Percentiles rank a stretch among this genome's conserved stretches.
These are phyloP conservation scores for Oreotrochilus melanogaster DNA, from an alignment of 2,113 vertebrate genomes.

Conservation along the genomic window DNA sequence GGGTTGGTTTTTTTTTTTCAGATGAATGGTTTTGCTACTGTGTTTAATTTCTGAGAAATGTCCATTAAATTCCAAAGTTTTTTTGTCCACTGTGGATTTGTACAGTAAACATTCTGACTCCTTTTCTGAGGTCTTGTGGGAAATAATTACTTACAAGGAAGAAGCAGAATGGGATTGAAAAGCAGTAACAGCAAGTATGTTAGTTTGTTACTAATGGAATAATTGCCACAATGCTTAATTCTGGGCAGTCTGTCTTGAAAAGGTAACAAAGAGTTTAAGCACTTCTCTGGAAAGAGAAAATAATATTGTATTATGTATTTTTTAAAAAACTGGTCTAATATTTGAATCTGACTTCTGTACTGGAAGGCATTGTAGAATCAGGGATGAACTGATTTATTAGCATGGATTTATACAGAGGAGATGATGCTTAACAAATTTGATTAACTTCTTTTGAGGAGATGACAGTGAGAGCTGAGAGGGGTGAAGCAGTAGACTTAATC, in stretches of 20 bases:
- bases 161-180: conserved; percentile 24
- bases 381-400: conserved; percentile 71
- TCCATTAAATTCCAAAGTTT: conserved; percentile 21
- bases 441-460: conserved; percentile 78
- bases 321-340: conserved; percentile 34
- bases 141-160: neutral
- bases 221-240: conserved; percentile 45
- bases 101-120: neutral
- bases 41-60: neutral
- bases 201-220: conserved; percentile 26
- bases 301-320: conserved; percentile 42
- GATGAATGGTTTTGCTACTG: conserved; percentile 5
- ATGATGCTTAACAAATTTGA: conserved; percentile 77
- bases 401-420: conserved; percentile 67
- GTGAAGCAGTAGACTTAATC: conserved; percentile 77
- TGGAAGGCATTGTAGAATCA: conserved; percentile 64
- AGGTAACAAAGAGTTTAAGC: conserved; percentile 31
- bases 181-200: conserved; percentile 33
- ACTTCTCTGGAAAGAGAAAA: conserved; percentile 40
- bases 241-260: conserved; percentile 29
- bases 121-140: neutral
- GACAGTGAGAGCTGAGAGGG: conserved; percentile 76
- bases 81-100: conserved; percentile 32
- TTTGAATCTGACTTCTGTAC: conserved; percentile 62
- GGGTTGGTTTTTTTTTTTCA: conserved; percentile 24